Evolutionary conservation across 2,113 vertebrate genomes (phyloP), one percentile per base, ranked within the genome.

Genomic region (Ictalurus furcatus): DNA sequence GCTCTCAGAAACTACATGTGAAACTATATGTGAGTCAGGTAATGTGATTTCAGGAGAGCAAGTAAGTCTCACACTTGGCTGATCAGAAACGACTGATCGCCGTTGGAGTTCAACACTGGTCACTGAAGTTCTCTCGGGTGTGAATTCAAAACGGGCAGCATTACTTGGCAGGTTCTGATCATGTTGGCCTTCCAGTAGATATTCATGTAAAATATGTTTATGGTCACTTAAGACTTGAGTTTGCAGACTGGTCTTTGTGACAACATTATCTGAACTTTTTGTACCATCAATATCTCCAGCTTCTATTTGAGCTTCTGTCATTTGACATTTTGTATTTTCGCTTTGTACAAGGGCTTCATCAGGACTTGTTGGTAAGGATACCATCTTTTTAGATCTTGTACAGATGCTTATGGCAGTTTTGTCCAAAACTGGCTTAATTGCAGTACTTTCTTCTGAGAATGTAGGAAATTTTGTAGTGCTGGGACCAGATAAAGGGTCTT

Each of bases 191-290:
- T 61, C 25, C 40, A 63, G 34, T 40, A 19, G 34, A 84, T 63
- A 40, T 63, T 63, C 84, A 56, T 37, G 28, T 23, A 56, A 52
- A 85, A 71, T 34, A 8, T 37, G 65, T 85, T 71, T 73, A 73
- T 34, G 63, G 14, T 56, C n/a, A 71, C 30, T 69, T 37, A 73
- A 23, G 28, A 7, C 19, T 6, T 73, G 25, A 54, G 11, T 54
- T 48, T 54, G 84, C 44, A 52, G 40, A 23, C 61, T n/a, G 59
- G 63, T 6, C 54, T 71, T 85, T 54, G 28, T 34, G 8, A 30
- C n/a, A 88, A 94, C 93, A 94, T 95, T 94, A 92, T 93, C 94
- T 94, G 94, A 92, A 93, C 90, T 95, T 90, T 30, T 17, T 4
- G 6, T 34, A 21, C 56, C 37, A 1, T 28, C 34, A 9, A 25